Conservation (phyloP, 2,113 vertebrate genomes). For the Psephotus haematonotus region DNA sequence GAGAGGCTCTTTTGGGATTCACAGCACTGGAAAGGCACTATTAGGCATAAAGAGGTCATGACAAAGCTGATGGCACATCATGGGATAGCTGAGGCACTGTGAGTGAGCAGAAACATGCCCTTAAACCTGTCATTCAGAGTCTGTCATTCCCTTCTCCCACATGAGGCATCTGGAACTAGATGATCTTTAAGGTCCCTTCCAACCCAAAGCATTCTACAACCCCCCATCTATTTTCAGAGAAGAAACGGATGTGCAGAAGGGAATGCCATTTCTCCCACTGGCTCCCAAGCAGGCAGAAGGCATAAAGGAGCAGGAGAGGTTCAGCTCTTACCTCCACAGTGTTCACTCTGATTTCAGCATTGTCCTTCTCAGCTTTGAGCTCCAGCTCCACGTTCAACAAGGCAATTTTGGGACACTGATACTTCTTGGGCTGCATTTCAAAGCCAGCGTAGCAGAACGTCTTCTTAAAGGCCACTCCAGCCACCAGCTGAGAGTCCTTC, state of each 20-base stretch:
- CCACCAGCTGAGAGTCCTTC: constrained; percentile 92
- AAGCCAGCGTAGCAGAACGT: constrained; percentile 98
- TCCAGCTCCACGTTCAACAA: constrained; percentile 95
- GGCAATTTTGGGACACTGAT: constrained; percentile 87
- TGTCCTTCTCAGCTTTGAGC: constrained; percentile 97
- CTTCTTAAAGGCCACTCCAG: constrained; percentile 97
- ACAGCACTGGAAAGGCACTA: not conserved
- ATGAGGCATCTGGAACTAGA: not conserved
- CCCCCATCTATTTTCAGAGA: not conserved
- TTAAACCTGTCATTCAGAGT: not conserved
- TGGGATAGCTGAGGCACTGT: fast-evolving
- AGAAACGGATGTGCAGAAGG: not conserved
- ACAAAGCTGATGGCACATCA: not conserved
- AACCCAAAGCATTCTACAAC: not conserved
- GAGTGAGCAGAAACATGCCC: not conserved
- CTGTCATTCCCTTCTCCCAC: not conserved
- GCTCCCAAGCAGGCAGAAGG: not conserved
- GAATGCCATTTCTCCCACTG: not conserved
- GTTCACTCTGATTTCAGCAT: constrained; percentile 92
- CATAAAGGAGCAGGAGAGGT: fast-evolving
- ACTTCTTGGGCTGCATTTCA: constrained; percentile 98
- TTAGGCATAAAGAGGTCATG: not conserved
- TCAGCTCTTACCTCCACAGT: constrained; percentile 83
- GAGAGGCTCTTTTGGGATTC: not conserved
- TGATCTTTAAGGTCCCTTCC: not conserved